Evolutionary conservation across 2,113 vertebrate genomes (phyloP), one percentile per base, ranked within the genome.

Genomic region (Scytalopus superciliaris): DNA sequence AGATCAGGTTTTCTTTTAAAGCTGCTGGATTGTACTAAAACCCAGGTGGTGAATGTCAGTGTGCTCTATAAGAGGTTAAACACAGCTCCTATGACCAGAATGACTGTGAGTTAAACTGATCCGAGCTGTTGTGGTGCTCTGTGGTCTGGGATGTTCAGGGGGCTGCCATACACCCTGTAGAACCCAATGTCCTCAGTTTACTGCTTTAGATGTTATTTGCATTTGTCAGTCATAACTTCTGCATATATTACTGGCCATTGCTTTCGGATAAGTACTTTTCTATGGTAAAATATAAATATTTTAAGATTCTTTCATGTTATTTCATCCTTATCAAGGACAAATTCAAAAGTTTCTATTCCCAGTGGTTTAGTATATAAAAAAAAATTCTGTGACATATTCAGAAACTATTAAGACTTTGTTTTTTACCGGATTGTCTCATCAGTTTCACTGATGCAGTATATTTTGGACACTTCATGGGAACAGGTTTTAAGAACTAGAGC

Each of bases 51-150:
- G 25, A 67, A 45, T 59, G 33, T 62, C 56, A n/a, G 9, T 59
- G 12, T 14, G 53, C 6, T 33, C 42, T 50, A 5, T 35, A 67
- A 68, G 19, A 63, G 21, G 39, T 30, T 50, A 84, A 84, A 14
- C 14, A 42, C 12, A 78, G 53, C 9, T 84, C 17, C 25, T 49
- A 4, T 13, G 12, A 19, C 22, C 49, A 76, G 40, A 67, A 64
- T 15, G 12, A 72, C 35, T 17, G 9, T 21, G 47, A 17, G 17
- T 31, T 84, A 64, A 76, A 21, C 56, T 5, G 13, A 49, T 19
- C 3, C 27, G 33, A 55, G 27, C 15, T 0, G 0, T 6, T 1
- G 2, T 23, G 12, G 31, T 63, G 27, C 10, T 59, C 1, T 31
- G 0, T 18, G n/a, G n/a, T 21, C 68, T 69, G 10, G 6, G 37